phyloP scores from a whole-genome alignment of 1,140 invertebrate species.

The Bombus waltoni region DNA sequence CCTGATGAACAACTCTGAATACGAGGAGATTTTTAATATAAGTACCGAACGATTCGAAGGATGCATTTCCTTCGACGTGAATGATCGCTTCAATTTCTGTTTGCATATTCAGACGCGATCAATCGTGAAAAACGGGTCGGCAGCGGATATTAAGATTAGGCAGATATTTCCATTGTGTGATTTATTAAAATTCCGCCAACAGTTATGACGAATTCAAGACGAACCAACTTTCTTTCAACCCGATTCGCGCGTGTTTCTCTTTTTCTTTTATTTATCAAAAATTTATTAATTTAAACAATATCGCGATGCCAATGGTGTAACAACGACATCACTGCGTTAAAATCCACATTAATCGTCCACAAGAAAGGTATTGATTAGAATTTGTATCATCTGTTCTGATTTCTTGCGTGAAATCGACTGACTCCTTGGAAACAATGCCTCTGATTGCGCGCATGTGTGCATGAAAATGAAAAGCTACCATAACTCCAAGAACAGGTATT shows the following conservation, averaged over 20 bases:
- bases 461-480: no score
- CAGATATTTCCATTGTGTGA: conserved; percentile 37
- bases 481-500: no score
- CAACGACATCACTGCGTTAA: no score
- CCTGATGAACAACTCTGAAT: conserved; percentile 44
- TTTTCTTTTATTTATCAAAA: not conserved
- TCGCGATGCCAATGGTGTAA: no score
- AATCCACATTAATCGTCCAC: no score
- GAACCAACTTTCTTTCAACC: conserved; percentile 18
- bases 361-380: no score
- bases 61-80: conserved; percentile 41
- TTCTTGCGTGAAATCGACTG: no score
- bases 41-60: conserved; percentile 45
- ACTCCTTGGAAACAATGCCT: no score
- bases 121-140: conserved; percentile 50
- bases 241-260: not conserved
- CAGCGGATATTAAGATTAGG: conserved; percentile 49
- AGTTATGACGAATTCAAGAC: conserved; percentile 5
- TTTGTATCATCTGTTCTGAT: no score
- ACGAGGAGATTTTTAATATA: conserved; percentile 51
- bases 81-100: conserved; percentile 53
- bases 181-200: conserved; percentile 58
- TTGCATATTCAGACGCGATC: conserved; percentile 57
- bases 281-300: no score
- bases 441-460: no score